Percentiles rank a stretch among this genome's conserved stretches.
Conservation (phyloP, 64 coral and sea anemone species). For the Montipora capricornis region DNA sequence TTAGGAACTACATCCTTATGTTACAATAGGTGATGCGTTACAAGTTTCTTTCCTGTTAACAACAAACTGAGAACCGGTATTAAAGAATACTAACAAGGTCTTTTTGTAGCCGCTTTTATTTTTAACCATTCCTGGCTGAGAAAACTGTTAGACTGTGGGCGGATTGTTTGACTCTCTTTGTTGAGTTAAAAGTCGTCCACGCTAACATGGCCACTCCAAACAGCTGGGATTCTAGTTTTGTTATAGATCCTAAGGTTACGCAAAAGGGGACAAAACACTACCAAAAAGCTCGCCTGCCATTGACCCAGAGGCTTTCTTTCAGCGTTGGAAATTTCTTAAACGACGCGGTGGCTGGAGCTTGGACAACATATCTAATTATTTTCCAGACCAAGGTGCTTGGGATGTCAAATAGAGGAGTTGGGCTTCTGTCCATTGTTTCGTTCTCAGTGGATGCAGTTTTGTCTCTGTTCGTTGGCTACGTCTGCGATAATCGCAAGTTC, state of each 20-base stretch:
- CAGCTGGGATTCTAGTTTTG: neutral
- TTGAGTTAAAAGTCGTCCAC: neutral
- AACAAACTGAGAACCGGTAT: slow-evolving; percentile 5
- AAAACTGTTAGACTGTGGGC: neutral
- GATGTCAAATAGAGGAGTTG: slow-evolving; percentile 47
- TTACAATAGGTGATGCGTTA: neutral
- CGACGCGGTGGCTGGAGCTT: slow-evolving; percentile 22
- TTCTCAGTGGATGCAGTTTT: slow-evolving; percentile 21
- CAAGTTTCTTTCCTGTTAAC: slow-evolving; percentile 18
- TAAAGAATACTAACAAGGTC: neutral
- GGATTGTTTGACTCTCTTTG: neutral
- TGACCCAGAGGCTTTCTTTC: slow-evolving; percentile 54
- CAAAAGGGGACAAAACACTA: neutral
- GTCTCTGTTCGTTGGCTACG: slow-evolving; percentile 32
- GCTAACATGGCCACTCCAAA: neutral
- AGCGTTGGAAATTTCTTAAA: slow-evolving; percentile 71
- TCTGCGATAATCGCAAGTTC: slow-evolving; percentile 35
- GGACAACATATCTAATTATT: slow-evolving; percentile 62
- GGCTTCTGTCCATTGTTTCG: slow-evolving; percentile 48
- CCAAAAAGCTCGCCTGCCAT: slow-evolving; percentile 25
- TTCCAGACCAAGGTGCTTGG: slow-evolving; percentile 74
- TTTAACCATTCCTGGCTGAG: neutral
- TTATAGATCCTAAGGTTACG: neutral
- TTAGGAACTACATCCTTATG: too few species aligned
- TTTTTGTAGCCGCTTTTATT: neutral